These are phyloP conservation scores for Apodemus sylvaticus DNA, from an alignment of 2,113 vertebrate species.

Conservation along the genomic window DNA sequence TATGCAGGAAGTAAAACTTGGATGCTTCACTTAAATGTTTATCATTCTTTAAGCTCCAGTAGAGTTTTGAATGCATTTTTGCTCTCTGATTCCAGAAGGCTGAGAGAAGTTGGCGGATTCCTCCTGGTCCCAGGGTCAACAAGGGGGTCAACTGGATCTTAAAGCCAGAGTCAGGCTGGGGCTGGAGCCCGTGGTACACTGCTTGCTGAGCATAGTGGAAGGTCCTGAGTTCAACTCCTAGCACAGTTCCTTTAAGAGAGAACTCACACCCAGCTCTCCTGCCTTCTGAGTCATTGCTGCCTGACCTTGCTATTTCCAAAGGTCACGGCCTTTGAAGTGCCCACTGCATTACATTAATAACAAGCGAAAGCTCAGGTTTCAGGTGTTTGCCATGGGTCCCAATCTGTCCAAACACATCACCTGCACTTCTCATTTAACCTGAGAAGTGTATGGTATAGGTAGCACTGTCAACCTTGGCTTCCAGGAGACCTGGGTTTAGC, in stretches of 20 bases:
- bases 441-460: not conserved
- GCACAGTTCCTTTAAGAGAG: not conserved
- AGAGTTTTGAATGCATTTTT: not conserved
- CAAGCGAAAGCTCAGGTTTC: not conserved
- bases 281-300: not conserved
- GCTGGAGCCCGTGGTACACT: not conserved
- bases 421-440: not conserved
- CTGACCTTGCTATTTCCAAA: not conserved
- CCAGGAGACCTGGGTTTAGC: not conserved
- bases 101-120: not conserved
- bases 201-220: not conserved
- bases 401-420: not conserved
- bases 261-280: not conserved
- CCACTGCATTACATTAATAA: not conserved
- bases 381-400: not conserved
- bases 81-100: not conserved
- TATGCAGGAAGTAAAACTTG: constrained; percentile 1
- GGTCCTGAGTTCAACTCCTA: not conserved
- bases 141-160: not conserved
- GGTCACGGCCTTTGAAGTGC: not conserved
- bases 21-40: not conserved
- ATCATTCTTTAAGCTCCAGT: not conserved
- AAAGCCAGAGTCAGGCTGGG: not conserved
- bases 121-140: not conserved
- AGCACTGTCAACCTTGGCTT: not conserved